Percentiles rank a stretch among this genome's conserved stretches.
Conservation (phyloP, 2,113 vertebrate species). For the Charina bottae region DNA sequence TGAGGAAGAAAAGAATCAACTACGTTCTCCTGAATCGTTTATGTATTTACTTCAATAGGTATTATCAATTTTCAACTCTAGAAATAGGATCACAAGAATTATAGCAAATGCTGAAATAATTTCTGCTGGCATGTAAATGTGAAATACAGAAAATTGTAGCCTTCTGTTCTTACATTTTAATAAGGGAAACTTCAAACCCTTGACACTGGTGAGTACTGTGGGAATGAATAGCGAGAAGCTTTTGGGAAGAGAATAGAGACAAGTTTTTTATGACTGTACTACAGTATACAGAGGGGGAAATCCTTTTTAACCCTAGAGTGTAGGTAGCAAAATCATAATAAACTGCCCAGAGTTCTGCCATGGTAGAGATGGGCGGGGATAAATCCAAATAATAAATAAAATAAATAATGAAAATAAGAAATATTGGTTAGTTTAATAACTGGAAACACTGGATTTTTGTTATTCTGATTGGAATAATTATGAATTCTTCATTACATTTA, state of each 20-base stretch:
- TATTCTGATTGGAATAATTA: not conserved
- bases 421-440: not conserved
- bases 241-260: not conserved
- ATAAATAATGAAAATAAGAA: not conserved
- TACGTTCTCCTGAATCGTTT: not conserved
- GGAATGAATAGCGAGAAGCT: not conserved
- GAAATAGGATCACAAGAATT: not conserved
- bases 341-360: too few species aligned
- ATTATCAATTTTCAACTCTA: not conserved
- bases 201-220: not conserved
- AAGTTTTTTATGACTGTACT: not conserved
- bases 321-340: not conserved
- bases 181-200: not conserved
- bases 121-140: not conserved
- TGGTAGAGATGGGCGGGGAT: too few species aligned
- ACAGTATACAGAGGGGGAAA: not conserved
- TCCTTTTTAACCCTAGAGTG: not conserved
- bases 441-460: not conserved
- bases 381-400: too few species aligned
- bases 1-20: not conserved
- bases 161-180: not conserved
- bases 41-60: not conserved
- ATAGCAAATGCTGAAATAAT: not conserved
- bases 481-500: not conserved
- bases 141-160: not conserved